Base-by-base conservation (phyloP, 1,140 invertebrate species). In the Sarcophaga peregrina region DNA sequence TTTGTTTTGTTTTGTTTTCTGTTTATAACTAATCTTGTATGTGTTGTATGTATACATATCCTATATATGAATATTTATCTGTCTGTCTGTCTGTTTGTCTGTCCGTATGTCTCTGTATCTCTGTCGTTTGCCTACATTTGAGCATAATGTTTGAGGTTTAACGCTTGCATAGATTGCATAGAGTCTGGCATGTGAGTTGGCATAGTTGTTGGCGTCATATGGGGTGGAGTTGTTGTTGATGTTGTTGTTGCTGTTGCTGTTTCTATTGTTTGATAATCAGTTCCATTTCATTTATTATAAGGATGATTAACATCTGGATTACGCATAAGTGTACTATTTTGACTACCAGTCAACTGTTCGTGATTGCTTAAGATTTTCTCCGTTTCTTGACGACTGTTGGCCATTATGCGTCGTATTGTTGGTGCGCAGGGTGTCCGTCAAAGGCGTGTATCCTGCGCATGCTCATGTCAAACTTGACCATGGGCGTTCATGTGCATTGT, bases 401-500 rank as follows among this genome's bases (percentile, higher is more conserved):
- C 89, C 89, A 90, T 90, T 85, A 90, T 90, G 45, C 89, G 87
- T 45, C 89, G 87, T 83, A 90, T 90, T 76, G 88, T 90, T 82
- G 89, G 89, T 83, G 89, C 89, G 88, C 89, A 90, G 86, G 89
- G 88, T 83, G 89, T 90, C 84, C 89, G 89, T 90, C 89, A 90
- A 82, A 90, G 87, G 82, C 89, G 87, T 84, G 89, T 88, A 85
- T 90, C 89, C 86, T 89, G 89, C 88, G 87, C 88, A 85, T 87
- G 89, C 76, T 85, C 85, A 68, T 83, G 85, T 93, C 92, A 95
- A 87, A 95, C 95, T 91, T 95, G 94, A 81, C 94, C 94, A 90
- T 96, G 95, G 37, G 94, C 94, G 91, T 95, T 95, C 91, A 94
- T 94, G 91, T 95, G 95, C 73, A 95, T 91, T 84, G 94, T 84